Conservation (phyloP, 2,888 invertebrate species). For the Diabrotica balteata region DNA sequence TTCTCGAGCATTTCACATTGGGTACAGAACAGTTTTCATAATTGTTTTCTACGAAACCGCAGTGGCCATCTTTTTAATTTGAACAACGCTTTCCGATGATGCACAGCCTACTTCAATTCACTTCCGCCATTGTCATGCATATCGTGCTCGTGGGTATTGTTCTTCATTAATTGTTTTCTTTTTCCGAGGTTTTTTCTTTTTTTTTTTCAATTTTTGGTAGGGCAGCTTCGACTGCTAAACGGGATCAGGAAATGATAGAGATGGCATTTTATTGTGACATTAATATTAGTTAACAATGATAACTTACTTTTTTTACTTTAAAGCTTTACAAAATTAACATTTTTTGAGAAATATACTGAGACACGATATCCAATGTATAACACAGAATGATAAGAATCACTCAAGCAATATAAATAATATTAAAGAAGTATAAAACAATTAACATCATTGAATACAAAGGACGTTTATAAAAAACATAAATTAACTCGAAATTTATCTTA, state of each 20-base stretch:
- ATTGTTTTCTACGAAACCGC: conserved; percentile 45
- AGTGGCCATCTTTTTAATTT: conserved; percentile 55
- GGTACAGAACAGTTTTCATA: conserved; percentile 38
- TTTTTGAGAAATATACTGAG: no score
- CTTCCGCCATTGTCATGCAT: conserved; percentile 52
- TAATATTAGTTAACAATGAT: no score
- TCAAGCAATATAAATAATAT: no score
- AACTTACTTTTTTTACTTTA: no score
- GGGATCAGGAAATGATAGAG: conserved; percentile 12
- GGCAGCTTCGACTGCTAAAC: conserved; percentile 18
- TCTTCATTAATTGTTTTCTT: conserved; percentile 50
- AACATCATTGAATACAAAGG: no score
- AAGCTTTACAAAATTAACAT: no score
- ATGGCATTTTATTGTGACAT: not conserved
- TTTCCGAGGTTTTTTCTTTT: conserved; percentile 24
- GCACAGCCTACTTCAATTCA: conserved; percentile 47
- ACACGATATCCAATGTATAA: no score
- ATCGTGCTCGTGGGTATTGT: conserved; percentile 51
- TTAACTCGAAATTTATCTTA: no score
- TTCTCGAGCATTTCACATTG: conserved; percentile 28
- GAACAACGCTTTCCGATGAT: conserved; percentile 48
- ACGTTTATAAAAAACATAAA: no score
- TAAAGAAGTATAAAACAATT: no score
- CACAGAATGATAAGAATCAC: no score
- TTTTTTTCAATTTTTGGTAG: conserved; percentile 22